phyloP scores from a whole-genome alignment of 2,888 invertebrate species.

The Leptinotarsa haldemani region DNA sequence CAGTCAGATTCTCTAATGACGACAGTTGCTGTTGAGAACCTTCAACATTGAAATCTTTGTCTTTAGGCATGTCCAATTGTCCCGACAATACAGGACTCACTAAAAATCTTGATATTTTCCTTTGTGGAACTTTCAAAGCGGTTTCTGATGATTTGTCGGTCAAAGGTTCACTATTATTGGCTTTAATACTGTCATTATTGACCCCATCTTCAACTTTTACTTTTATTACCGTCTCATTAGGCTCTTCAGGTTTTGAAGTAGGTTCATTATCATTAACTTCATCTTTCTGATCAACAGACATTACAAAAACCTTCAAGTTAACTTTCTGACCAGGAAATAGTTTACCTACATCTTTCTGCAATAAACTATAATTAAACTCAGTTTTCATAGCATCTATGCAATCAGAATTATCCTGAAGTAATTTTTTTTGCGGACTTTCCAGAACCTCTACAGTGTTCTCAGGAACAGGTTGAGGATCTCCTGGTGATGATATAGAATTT shows the following conservation, averaged over 20 bases:
- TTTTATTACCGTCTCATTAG: conserved; percentile 41
- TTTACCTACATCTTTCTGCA: conserved; percentile 54
- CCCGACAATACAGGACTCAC: conserved; percentile 82
- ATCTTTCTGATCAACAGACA: conserved; percentile 49
- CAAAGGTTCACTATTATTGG: conserved; percentile 35
- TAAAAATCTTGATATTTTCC: conserved; percentile 84
- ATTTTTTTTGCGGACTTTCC: conserved; percentile 31
- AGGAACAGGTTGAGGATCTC: conserved; percentile 34
- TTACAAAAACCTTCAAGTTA: conserved; percentile 60
- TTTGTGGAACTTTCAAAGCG: conserved; percentile 66
- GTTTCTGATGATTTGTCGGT: conserved; percentile 44
- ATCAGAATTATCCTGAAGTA: conserved; percentile 38
- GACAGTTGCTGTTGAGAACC: conserved; percentile 27
- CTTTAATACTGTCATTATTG: conserved; percentile 46
- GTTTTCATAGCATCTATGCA: conserved; percentile 54
- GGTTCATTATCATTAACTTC: conserved; percentile 28
- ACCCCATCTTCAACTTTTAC: conserved; percentile 41
- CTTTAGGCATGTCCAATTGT: conserved; percentile 65
- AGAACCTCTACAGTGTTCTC: conserved; percentile 29
- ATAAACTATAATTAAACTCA: conserved; percentile 57
- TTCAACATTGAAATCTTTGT: conserved; percentile 57
- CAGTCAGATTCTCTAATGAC: conserved; percentile 34
- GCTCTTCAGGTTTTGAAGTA: conserved; percentile 19
- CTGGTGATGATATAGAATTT: conserved; percentile 50
- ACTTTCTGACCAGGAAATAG: conserved; percentile 60